Percentiles rank a stretch among this genome's conserved stretches.
phyloP scores from a whole-genome alignment of 1,140 invertebrate species.

The Oreohelix idahoensis region DNA sequence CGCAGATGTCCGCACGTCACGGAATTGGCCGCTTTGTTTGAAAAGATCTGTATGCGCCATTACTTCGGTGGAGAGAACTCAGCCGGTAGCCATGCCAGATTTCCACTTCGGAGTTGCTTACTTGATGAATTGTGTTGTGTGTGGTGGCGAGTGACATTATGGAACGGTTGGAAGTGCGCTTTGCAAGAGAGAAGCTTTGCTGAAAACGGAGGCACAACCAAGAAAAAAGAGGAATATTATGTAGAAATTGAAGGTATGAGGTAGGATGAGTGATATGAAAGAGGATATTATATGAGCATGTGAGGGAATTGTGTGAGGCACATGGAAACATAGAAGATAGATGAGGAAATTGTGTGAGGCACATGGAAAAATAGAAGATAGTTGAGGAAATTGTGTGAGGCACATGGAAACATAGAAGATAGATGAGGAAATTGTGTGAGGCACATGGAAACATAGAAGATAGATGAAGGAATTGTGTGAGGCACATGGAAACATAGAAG shows the following conservation, averaged over 20 bases:
- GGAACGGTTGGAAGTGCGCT: too few species aligned
- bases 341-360: not conserved
- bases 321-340: not conserved
- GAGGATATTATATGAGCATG: too few species aligned
- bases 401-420: not conserved
- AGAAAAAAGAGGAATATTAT: too few species aligned
- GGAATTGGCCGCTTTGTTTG: constrained; percentile 1
- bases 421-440: not conserved
- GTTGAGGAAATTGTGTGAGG: not conserved
- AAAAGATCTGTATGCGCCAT: not conserved
- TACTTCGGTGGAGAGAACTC: not conserved
- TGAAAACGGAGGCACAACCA: too few species aligned
- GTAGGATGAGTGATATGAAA: not conserved
- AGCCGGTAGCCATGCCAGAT: not conserved
- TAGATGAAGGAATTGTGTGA: not conserved
- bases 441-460: not conserved
- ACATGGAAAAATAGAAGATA: not conserved
- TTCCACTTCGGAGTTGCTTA: not conserved
- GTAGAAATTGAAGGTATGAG: too few species aligned
- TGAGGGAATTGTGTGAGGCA: not conserved
- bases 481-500: not conserved
- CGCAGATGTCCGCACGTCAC: not conserved
- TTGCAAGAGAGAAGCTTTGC: too few species aligned
- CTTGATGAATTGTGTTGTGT: not conserved
- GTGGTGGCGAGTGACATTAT: too few species aligned